A percentile compares a stretch with the other conserved stretches of the same genome.
Evolutionary conservation across 1,140 invertebrate genomes (phyloP).

Genomic region (Chironomus striatipennis): DNA sequence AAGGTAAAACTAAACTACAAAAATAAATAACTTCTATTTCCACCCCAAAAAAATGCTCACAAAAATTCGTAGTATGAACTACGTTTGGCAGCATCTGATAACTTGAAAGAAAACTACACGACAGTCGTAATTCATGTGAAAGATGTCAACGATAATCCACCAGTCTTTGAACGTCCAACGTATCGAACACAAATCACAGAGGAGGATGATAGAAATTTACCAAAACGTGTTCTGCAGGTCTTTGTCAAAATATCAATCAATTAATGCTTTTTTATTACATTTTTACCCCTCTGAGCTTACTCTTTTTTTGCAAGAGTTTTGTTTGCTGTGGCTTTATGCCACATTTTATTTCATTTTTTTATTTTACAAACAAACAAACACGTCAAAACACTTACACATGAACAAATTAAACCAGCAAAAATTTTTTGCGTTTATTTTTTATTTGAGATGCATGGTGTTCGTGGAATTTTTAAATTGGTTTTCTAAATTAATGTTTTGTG

Average conservation of each 20-base stretch:
- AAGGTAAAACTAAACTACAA: no score
- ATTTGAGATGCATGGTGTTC: no score
- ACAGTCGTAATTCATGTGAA: constrained; percentile 92
- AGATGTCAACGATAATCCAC: constrained; percentile 82
- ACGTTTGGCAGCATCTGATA: constrained; percentile 85
- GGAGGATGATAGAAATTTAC: constrained; percentile 88
- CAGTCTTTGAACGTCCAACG: constrained; percentile 84
- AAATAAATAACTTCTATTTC: no score
- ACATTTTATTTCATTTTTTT: constrained; percentile 29
- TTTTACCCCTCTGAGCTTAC: no score
- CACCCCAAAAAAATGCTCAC: not conserved
- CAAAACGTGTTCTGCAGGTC: constrained; percentile 88
- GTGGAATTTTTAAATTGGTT: no score
- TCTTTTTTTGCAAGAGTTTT: constrained; percentile 29
- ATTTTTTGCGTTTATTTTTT: not conserved
- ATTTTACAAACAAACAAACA: constrained; percentile 18
- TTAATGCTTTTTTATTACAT: constrained; percentile 32
- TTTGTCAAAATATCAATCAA: constrained; percentile 27
- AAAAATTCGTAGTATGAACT: constrained; percentile 71
- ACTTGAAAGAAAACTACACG: constrained; percentile 92
- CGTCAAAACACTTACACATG: not conserved
- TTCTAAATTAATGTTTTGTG: no score
- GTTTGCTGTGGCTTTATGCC: constrained; percentile 28
- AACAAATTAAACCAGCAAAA: no score
- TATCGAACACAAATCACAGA: constrained; percentile 93